Evolutionary conservation across 2,797 vertebrate species (phyloP).

Genomic region (Capromys pilorides): DNA sequence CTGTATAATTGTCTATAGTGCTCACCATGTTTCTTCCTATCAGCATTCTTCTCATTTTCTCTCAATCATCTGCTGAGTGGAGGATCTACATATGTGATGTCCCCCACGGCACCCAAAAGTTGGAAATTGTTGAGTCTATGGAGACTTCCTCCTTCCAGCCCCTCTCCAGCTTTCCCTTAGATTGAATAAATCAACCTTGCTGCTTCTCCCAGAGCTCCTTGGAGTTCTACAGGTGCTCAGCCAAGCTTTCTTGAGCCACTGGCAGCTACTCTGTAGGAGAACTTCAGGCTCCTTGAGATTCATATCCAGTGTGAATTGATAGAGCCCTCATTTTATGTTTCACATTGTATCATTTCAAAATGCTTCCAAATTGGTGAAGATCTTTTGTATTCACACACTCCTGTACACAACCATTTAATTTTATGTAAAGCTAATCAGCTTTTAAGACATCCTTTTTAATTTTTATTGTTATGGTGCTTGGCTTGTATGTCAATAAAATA

Average conservation of each 20-base stretch:
- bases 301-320: not conserved
- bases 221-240: not conserved
- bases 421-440: not conserved
- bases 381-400: slow-evolving; percentile 5
- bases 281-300: not conserved
- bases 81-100: not conserved
- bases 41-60: not conserved
- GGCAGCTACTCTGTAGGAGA: not conserved
- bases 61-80: not conserved
- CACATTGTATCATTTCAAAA: not conserved
- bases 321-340: not conserved
- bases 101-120: not conserved
- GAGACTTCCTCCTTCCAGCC: not conserved
- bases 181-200: not conserved
- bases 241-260: not conserved
- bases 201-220: not conserved
- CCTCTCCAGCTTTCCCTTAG: not conserved
- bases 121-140: not conserved
- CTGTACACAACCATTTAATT: slow-evolving; percentile 9
- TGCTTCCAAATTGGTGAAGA: not conserved
- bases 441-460: slow-evolving; percentile 22
- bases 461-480: not conserved
- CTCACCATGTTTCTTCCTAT: not conserved
- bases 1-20: not conserved
- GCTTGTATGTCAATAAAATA: slow-evolving; percentile 21